These are phyloP conservation scores for Sebastolobus alascanus DNA, from an alignment of 2,797 vertebrate species.

Conservation along the genomic window DNA sequence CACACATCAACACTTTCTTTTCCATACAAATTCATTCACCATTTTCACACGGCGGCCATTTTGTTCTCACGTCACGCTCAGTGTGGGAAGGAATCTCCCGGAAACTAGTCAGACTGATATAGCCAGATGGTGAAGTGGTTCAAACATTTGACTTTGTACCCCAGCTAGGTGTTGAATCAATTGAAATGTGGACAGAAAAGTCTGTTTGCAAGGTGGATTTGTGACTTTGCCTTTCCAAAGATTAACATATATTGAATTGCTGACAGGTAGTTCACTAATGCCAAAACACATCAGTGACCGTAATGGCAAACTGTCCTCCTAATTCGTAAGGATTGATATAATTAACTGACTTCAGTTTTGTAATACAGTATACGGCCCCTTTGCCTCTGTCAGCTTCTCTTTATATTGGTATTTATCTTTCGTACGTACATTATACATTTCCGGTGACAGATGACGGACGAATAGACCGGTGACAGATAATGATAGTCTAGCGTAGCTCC, in stretches of 20 bases:
- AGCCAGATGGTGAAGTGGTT: background rate
- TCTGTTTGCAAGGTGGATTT: too few relatives aligned
- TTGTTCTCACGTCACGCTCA: fast-evolving
- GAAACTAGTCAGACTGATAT: background rate
- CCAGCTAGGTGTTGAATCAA: background rate
- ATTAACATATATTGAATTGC: too few relatives aligned
- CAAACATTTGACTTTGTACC: background rate
- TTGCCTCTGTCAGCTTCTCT: background rate
- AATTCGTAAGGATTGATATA: fast-evolving
- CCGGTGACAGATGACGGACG: too few relatives aligned
- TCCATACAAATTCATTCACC: background rate
- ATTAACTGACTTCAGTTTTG: background rate
- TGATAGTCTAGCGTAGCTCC: too few relatives aligned
- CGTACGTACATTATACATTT: too few relatives aligned
- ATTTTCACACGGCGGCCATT: fast-evolving
- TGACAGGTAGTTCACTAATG: too few relatives aligned
- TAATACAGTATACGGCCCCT: too few relatives aligned
- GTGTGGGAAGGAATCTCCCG: too few relatives aligned
- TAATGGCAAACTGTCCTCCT: background rate
- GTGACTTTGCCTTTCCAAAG: background rate
- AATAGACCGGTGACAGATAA: too few relatives aligned
- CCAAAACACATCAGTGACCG: too few relatives aligned
- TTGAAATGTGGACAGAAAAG: too few relatives aligned
- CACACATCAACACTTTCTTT: slow-evolving; percentile 1
- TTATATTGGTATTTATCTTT: too few relatives aligned